Percentiles rank a stretch among this genome's conserved stretches.
Evolutionary conservation across 2,797 vertebrate species (phyloP).

Genomic region (Gallinago nigripennis): DNA sequence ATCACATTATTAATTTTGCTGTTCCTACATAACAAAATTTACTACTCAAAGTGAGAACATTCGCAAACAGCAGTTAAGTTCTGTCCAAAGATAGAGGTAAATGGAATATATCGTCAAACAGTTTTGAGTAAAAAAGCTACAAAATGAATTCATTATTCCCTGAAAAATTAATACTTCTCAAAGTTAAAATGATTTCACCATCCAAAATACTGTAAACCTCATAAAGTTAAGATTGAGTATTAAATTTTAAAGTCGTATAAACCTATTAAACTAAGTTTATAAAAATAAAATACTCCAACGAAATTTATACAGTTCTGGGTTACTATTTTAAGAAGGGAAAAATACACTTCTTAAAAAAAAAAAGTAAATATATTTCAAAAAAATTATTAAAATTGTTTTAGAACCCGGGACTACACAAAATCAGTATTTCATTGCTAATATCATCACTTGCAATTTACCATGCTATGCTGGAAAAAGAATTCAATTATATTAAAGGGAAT

Average conservation of each 20-base stretch:
- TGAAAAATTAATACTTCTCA: background rate
- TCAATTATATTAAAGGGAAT: background rate
- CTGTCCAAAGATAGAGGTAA: background rate
- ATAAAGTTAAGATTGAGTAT: background rate
- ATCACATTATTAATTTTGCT: background rate
- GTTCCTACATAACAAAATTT: background rate
- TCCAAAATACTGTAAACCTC: background rate
- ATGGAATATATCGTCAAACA: background rate
- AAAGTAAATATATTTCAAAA: fast-evolving
- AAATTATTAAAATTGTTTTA: background rate
- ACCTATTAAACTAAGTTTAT: background rate
- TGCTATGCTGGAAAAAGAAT: background rate
- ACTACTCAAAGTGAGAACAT: background rate
- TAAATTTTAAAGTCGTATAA: background rate
- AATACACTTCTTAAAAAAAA: background rate
- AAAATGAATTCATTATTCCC: background rate
- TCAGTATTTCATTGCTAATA: background rate
- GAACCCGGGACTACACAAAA: background rate
- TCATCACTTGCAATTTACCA: fast-evolving
- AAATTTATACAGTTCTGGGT: background rate
- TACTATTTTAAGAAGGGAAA: background rate
- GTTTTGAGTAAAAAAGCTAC: background rate
- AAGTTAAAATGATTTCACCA: background rate
- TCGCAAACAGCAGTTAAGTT: background rate
- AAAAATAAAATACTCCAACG: background rate